phyloP scores from a whole-genome alignment of 37 sponge, comb jelly and placozoan species.

The Agelas oroides region DNA sequence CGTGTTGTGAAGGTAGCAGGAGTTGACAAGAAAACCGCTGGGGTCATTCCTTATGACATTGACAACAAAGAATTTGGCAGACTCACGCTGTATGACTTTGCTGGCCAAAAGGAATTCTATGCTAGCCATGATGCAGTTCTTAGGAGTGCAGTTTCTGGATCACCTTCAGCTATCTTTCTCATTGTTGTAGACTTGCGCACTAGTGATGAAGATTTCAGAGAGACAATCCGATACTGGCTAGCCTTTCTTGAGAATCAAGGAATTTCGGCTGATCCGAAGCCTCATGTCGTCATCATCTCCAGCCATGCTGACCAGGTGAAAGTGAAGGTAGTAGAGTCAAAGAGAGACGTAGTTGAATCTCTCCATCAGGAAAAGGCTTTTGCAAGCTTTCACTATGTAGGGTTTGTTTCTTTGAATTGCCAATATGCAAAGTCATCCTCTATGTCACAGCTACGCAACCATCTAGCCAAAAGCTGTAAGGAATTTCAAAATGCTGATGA shows the following conservation, averaged over 20 bases:
- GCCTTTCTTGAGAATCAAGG: background rate
- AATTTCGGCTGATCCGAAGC: background rate
- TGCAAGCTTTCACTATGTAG: too few species aligned
- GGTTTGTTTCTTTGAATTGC: too few species aligned
- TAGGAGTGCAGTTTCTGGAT: background rate
- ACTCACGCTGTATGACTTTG: background rate
- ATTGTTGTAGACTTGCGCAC: background rate
- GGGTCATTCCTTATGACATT: background rate
- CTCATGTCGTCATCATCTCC: background rate
- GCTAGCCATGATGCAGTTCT: background rate
- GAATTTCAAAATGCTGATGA: too few species aligned
- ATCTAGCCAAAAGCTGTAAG: too few species aligned
- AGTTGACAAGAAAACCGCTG: background rate
- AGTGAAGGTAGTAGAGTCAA: background rate
- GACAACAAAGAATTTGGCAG: background rate
- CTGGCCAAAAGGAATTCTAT: slow-evolving; percentile 8
- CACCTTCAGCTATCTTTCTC: background rate
- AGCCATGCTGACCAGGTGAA: slow-evolving; percentile 15
- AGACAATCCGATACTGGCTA: background rate
- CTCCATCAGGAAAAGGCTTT: too few species aligned
- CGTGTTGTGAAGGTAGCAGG: background rate
- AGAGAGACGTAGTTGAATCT: too few species aligned
- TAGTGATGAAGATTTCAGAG: background rate
- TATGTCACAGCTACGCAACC: too few species aligned
- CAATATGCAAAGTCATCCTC: too few species aligned